These are phyloP conservation scores for Drosophila formosana DNA, from an alignment of 2,888 invertebrate species.

Conservation along the genomic window DNA sequence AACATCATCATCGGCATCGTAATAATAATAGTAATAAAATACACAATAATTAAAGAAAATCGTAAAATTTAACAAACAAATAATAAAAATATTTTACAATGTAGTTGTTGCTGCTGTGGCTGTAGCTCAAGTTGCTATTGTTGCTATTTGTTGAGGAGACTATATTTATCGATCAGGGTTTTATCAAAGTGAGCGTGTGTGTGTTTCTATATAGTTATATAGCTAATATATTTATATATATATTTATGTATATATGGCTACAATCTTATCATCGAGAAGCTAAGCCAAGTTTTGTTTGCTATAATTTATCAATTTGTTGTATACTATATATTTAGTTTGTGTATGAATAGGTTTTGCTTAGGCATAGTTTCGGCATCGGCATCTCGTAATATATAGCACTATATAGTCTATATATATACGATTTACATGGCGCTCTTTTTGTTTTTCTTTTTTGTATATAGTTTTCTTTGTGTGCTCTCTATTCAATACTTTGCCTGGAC, in stretches of 20 bases:
- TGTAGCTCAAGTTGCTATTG: conserved; percentile 31
- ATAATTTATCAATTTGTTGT: conserved; percentile 34
- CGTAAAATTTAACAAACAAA: conserved; percentile 74
- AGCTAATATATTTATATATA: conserved; percentile 40
- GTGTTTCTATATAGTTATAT: conserved; percentile 34
- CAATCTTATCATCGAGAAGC: conserved; percentile 72
- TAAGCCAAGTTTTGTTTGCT: conserved; percentile 65
- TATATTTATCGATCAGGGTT: conserved; percentile 54
- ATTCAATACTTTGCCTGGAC: conserved; percentile 39
- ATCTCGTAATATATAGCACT: conserved; percentile 32
- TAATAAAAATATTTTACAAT: conserved; percentile 56
- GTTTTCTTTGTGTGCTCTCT: conserved; percentile 58
- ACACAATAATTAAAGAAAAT: conserved; percentile 43
- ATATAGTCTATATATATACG: conserved; percentile 18
- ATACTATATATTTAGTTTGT: conserved; percentile 43
- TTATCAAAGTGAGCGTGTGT: conserved; percentile 49
- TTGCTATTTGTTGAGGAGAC: conserved; percentile 52
- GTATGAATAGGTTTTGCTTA: conserved; percentile 58
- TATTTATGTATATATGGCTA: conserved; percentile 45
- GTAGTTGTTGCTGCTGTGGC: conserved; percentile 25
- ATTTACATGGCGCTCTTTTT: conserved; percentile 35
- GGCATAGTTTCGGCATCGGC: conserved; percentile 59
- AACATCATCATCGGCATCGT: not conserved
- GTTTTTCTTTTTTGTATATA: conserved; percentile 45
- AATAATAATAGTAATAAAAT: conserved; percentile 47